phyloP scores from a whole-genome alignment of 2,888 invertebrate species.

The Caenorhabditis sp. region DNA sequence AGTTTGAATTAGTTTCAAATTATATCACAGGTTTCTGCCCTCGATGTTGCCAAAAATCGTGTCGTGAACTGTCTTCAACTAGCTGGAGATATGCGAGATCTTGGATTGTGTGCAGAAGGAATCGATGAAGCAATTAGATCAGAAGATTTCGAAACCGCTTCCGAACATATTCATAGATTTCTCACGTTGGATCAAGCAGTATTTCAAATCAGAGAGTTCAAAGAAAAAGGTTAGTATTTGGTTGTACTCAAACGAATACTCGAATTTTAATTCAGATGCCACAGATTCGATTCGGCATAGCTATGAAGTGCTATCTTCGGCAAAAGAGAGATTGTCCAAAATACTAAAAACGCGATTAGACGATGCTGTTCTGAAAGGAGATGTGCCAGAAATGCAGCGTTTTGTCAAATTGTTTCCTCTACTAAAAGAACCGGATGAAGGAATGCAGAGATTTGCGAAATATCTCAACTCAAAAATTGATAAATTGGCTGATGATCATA shows the following conservation, averaged over 20 bases:
- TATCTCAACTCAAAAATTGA: conserved; percentile 75
- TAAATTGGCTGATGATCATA: conserved; percentile 73
- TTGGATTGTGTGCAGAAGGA: conserved; percentile 84
- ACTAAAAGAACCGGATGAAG: conserved; percentile 87
- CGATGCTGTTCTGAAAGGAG: conserved; percentile 86
- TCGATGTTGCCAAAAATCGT: conserved; percentile 89
- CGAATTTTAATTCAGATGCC: conserved; percentile 52
- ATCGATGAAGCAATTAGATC: conserved; percentile 90
- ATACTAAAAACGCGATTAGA: conserved; percentile 85
- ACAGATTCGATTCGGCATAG: conserved; percentile 77
- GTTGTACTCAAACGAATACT: neutral
- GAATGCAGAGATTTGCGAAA: conserved; percentile 85
- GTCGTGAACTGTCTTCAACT: conserved; percentile 92
- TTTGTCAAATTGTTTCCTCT: conserved; percentile 97
- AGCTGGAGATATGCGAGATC: conserved; percentile 77
- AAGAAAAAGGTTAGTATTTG: conserved; percentile 40
- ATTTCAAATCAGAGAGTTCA: conserved; percentile 63
- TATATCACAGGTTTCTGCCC: conserved; percentile 78
- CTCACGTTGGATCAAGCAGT: conserved; percentile 69
- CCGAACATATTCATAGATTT: conserved; percentile 84
- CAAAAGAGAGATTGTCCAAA: conserved; percentile 68
- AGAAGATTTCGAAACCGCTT: conserved; percentile 95
- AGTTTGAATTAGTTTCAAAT: neutral
- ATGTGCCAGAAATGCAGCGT: conserved; percentile 87
- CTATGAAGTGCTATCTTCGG: conserved; percentile 76